A percentile compares a stretch with the other conserved stretches of the same genome.
Evolutionary conservation across 2,797 vertebrate species (phyloP).

Genomic region (Leptoclinus maculatus): DNA sequence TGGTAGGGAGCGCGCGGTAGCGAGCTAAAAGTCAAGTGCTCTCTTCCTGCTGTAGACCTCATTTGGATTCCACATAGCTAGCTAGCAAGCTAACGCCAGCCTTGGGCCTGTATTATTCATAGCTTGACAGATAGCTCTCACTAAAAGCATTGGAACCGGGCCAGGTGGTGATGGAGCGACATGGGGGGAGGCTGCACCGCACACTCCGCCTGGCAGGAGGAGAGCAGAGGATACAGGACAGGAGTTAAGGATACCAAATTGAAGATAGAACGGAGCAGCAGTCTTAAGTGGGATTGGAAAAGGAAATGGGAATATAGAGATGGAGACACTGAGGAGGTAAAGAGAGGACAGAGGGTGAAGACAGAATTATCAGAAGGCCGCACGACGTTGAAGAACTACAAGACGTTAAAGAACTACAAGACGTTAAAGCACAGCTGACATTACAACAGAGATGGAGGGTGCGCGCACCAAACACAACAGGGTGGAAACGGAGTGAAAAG

Average conservation of each 20-base stretch:
- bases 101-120: conserved; percentile 99
- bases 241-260: conserved; percentile 37
- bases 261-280: conserved; percentile 36
- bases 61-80: conserved; percentile 93
- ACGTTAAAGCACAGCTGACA: conserved; percentile 50
- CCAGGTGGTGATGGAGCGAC: conserved; percentile 87
- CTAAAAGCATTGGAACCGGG: conserved; percentile 97
- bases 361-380: conserved; percentile 40
- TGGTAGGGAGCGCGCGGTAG: conserved; percentile 89
- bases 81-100: conserved; percentile 87
- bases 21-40: conserved; percentile 93
- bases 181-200: conserved; percentile 33
- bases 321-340: conserved; percentile 78
- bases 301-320: conserved; percentile 60
- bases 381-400: conserved; percentile 67
- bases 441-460: conserved; percentile 26
- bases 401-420: conserved; percentile 42
- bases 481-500: conserved; percentile 23
- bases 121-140: conserved; percentile 97
- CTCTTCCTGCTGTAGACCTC: conserved; percentile 95
- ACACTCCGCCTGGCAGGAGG: conserved; percentile 67
- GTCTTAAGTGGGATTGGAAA: conserved; percentile 46
- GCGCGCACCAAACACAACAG: conserved; percentile 29
- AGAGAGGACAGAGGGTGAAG: conserved; percentile 34
- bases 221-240: conserved; percentile 76